A percentile compares a stretch with the other conserved stretches of the same genome.
Conservation (phyloP, 2,888 invertebrate genomes). For the Torymus aiolomorphi region DNA sequence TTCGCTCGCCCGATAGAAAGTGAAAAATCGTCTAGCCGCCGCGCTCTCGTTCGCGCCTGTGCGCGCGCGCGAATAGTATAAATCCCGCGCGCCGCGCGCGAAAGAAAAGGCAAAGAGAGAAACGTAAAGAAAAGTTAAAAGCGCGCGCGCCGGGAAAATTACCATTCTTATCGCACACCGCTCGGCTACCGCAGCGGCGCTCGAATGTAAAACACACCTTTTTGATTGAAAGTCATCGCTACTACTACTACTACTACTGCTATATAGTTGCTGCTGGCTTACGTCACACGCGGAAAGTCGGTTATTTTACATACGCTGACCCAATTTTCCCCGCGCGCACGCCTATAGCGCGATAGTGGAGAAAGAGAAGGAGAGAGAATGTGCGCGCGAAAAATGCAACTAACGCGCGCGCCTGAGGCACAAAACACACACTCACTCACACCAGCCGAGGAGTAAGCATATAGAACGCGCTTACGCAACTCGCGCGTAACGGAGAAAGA, state of each 20-base stretch:
- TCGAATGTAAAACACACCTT: constrained; percentile 22
- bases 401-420: constrained; percentile 22
- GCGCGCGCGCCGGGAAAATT: constrained; percentile 5
- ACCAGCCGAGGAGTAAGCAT: constrained; percentile 17
- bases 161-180: constrained; percentile 13
- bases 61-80: too few species aligned
- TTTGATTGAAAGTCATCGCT: constrained; percentile 47
- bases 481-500: constrained; percentile 20
- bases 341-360: background rate
- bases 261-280: constrained; percentile 15
- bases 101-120: background rate
- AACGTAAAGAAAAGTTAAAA: background rate
- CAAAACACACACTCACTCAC: constrained; percentile 2
- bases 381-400: constrained; percentile 41
- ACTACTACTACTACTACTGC: too few species aligned
- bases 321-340: constrained; percentile 33
- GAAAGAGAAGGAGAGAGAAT: constrained; percentile 20
- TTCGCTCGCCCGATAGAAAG: too few species aligned
- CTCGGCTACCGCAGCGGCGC: background rate
- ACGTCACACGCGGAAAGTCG: constrained; percentile 48
- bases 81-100: background rate
- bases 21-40: too few species aligned
- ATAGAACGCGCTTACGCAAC: constrained; percentile 47
- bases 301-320: constrained; percentile 51
- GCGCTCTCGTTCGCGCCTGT: too few species aligned